Percentiles rank a stretch among this genome's conserved stretches.
Conservation (phyloP, 2,797 vertebrate genomes). For the Cryptoblepharus egeriae region DNA sequence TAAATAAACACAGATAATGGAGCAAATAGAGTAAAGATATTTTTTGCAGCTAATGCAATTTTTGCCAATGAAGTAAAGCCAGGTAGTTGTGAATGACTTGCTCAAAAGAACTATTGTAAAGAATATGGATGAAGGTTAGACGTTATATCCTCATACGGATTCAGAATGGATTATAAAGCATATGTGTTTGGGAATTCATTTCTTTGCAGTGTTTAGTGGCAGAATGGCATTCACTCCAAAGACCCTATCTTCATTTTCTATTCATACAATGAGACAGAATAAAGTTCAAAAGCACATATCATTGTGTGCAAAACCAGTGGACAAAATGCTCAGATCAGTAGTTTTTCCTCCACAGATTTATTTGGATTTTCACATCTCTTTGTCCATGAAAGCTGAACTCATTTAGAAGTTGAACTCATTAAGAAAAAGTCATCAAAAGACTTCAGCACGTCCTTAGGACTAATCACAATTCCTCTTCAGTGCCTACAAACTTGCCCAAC, state of each 20-base stretch:
- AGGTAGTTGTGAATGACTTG: neutral
- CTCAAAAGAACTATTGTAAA: slow-evolving; percentile 18
- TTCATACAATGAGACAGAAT: slow-evolving; percentile 15
- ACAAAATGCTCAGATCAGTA: slow-evolving; percentile 1
- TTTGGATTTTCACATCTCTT: slow-evolving; percentile 6
- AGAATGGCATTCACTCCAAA: slow-evolving; percentile 7
- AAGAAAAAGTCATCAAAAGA: neutral
- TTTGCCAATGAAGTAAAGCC: slow-evolving; percentile 22
- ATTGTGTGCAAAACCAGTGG: neutral
- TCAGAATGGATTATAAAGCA: slow-evolving; percentile 7
- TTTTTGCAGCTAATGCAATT: slow-evolving; percentile 33
- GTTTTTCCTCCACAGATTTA: neutral
- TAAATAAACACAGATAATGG: slow-evolving; percentile 40
- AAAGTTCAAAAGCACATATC: neutral
- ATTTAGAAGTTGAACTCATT: neutral
- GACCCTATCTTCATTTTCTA: slow-evolving; percentile 11
- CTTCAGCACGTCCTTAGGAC: neutral
- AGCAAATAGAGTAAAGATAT: slow-evolving; percentile 30
- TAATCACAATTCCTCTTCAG: neutral
- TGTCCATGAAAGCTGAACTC: neutral
- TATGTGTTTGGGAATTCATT: slow-evolving; percentile 10
- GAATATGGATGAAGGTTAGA: slow-evolving; percentile 16
- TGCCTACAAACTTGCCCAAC: neutral
- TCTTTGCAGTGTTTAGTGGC: neutral
- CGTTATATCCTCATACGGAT: slow-evolving; percentile 29